These are phyloP conservation scores for Syrphus vitripennis DNA, from an alignment of 2,888 invertebrate genomes.

Conservation along the genomic window DNA sequence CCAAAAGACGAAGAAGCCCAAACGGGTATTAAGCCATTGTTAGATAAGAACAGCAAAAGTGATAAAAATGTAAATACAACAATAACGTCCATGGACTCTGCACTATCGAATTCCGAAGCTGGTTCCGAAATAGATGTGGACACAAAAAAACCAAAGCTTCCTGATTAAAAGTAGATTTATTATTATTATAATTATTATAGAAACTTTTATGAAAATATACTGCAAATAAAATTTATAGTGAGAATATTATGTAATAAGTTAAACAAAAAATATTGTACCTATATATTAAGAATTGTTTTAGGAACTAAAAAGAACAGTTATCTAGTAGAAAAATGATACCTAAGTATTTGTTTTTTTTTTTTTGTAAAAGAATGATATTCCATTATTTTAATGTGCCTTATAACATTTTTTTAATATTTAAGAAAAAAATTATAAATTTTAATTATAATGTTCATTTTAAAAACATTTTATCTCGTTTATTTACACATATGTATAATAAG, in stretches of 20 bases:
- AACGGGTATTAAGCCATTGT: constrained; percentile 69
- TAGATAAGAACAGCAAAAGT: constrained; percentile 75
- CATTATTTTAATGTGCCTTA: constrained; percentile 45
- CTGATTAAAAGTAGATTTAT: constrained; percentile 28
- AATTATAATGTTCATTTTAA: constrained; percentile 13
- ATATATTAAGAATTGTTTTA: background rate
- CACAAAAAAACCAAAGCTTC: constrained; percentile 61
- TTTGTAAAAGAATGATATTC: constrained; percentile 56
- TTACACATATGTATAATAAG: constrained; percentile 16
- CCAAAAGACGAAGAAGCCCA: constrained; percentile 75
- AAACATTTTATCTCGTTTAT: constrained; percentile 35
- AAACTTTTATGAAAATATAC: background rate
- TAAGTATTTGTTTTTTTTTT: constrained; percentile 42
- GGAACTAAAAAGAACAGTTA: background rate
- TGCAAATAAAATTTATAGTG: background rate
- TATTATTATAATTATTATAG: background rate
- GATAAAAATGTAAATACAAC: constrained; percentile 80
- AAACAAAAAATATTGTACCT: background rate
- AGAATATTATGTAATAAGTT: background rate
- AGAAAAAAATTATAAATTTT: constrained; percentile 3
- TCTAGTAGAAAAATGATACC: background rate
- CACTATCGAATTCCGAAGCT: constrained; percentile 80
- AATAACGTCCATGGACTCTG: constrained; percentile 81
- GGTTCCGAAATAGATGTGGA: constrained; percentile 79
- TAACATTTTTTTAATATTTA: constrained; percentile 13